A percentile compares a stretch with the other conserved stretches of the same genome.
Evolutionary conservation across 2,888 invertebrate species (phyloP).

Genomic region (Lasioglossum calceatum): DNA sequence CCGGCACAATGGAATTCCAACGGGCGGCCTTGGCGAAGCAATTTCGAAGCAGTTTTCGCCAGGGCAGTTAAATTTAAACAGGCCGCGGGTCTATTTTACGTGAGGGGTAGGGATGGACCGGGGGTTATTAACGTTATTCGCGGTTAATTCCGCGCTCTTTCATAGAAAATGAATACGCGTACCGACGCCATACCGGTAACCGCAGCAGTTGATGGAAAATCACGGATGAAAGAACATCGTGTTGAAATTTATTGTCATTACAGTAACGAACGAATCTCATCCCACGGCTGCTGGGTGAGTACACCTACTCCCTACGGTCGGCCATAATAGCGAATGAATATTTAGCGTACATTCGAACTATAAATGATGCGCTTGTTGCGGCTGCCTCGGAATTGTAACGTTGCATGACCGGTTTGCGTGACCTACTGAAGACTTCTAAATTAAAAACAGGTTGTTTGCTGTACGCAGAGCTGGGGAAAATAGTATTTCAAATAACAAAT

Average conservation of each 20-base stretch:
- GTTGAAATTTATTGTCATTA: slow-evolving; percentile 31
- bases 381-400: background rate
- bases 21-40: slow-evolving; percentile 60
- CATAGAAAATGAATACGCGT: slow-evolving; percentile 41
- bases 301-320: background rate
- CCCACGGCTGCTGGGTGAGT: background rate
- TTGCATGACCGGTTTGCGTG: background rate
- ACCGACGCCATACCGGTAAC: background rate
- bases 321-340: slow-evolving; percentile 15
- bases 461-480: background rate
- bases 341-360: slow-evolving; percentile 16
- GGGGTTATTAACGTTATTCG: slow-evolving; percentile 67
- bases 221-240: slow-evolving; percentile 39
- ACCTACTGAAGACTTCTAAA: background rate
- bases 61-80: slow-evolving; percentile 68
- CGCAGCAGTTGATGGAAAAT: slow-evolving; percentile 41
- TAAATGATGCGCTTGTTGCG: background rate
- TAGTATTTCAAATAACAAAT: no score
- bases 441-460: background rate
- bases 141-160: slow-evolving; percentile 60
- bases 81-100: slow-evolving; percentile 60
- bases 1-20: slow-evolving; percentile 65
- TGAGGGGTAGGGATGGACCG: background rate
- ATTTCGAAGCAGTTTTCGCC: slow-evolving; percentile 66
- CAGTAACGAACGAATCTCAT: slow-evolving; percentile 21